A percentile compares a stretch with the other conserved stretches of the same genome.
These are phyloP conservation scores for Gymnopithys bicolor DNA, from an alignment of 2,797 vertebrate genomes.

Conservation along the genomic window DNA sequence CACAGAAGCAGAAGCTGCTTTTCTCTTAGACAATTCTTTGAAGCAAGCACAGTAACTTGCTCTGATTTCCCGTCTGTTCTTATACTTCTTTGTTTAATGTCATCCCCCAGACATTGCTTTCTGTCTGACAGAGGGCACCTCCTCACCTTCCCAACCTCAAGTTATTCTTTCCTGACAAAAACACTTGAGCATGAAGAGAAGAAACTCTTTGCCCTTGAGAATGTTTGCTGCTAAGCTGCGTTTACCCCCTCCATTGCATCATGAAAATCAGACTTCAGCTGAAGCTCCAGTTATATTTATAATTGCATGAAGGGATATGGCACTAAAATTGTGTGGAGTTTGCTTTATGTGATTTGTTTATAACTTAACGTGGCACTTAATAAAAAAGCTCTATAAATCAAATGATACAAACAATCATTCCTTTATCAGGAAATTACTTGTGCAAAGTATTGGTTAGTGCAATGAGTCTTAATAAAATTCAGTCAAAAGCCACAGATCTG, in stretches of 20 bases:
- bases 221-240: background rate
- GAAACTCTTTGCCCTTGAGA: background rate
- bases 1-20: background rate
- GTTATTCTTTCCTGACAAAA: conserved; percentile 20
- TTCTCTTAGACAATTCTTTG: background rate
- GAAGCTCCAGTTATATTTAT: background rate
- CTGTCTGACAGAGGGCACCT: background rate
- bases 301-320: background rate
- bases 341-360: conserved; percentile 37
- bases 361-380: conserved; percentile 46
- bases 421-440: conserved; percentile 61
- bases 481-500: conserved; percentile 9
- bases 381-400: conserved; percentile 53
- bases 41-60: background rate
- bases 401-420: conserved; percentile 34
- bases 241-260: background rate
- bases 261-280: conserved; percentile 2
- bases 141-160: conserved; percentile 21
- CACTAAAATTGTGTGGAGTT: background rate
- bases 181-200: background rate
- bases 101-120: background rate
- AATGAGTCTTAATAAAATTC: conserved; percentile 43
- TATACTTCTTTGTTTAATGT: background rate
- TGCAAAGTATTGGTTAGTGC: conserved; percentile 32
- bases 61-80: background rate